Evolutionary conservation across 2,888 invertebrate genomes (phyloP).

Genomic region (Noctua pronuba): DNA sequence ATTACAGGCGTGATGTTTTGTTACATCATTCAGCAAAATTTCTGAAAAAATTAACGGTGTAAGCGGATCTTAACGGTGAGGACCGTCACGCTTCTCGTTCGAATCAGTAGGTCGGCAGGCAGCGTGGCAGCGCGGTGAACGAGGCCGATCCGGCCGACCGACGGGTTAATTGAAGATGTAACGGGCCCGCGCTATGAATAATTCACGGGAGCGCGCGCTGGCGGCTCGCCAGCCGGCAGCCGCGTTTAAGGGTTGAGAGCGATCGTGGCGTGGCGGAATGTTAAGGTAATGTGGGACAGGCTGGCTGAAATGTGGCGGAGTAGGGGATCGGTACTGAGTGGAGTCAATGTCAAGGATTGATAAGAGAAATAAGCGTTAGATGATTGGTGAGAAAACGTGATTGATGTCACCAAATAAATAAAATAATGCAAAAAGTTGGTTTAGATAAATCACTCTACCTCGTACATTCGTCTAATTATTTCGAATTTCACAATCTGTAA

Average conservation of each 20-base stretch:
- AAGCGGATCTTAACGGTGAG: background rate
- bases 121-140: constrained; percentile 44
- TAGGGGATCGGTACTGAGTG: background rate
- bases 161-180: constrained; percentile 74
- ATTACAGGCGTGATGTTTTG: no score
- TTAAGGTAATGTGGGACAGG: constrained; percentile 48
- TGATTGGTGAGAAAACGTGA: background rate
- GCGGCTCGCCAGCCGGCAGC: constrained; percentile 58
- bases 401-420: background rate
- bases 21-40: no score
- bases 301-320: background rate
- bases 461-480: background rate
- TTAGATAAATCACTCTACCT: background rate
- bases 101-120: constrained; percentile 47
- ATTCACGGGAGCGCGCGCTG: constrained; percentile 67
- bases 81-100: constrained; percentile 52
- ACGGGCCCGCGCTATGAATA: constrained; percentile 72
- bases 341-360: constrained; percentile 4
- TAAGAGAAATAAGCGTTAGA: background rate
- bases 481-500: background rate
- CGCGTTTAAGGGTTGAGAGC: constrained; percentile 62
- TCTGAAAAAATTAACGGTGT: background rate
- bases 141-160: constrained; percentile 56
- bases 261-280: constrained; percentile 58
- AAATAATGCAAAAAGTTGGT: background rate